Evolutionary conservation across 2,888 invertebrate genomes (phyloP).

Genomic region (Resseliella maxima): DNA sequence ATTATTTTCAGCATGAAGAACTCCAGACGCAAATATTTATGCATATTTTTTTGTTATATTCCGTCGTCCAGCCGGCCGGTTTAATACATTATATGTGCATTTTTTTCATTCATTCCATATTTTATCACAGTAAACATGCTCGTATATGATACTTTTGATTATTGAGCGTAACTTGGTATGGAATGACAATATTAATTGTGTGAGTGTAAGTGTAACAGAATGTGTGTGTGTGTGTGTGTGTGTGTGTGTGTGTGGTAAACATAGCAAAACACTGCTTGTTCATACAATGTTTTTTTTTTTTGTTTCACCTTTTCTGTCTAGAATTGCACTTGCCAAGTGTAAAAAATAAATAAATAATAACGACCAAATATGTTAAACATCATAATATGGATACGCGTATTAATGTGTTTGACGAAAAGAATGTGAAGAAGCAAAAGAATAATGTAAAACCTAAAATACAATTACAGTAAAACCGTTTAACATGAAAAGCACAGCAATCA

Average conservation of each 20-base stretch:
- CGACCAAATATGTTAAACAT: background rate
- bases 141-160: background rate
- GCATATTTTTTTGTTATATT: constrained; percentile 45
- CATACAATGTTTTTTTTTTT: background rate
- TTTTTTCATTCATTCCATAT: background rate
- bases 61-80: background rate
- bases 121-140: background rate
- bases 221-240: too few relatives aligned
- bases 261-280: too few relatives aligned
- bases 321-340: too few relatives aligned
- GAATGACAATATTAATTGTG: background rate
- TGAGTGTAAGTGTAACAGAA: too few relatives aligned
- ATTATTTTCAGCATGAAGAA: background rate
- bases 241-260: too few relatives aligned
- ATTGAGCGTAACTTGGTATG: constrained; percentile 26
- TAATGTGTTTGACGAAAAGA: background rate
- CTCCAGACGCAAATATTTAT: constrained; percentile 32
- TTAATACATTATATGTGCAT: background rate
- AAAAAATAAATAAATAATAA: background rate
- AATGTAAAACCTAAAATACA: background rate
- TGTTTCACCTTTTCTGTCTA: too few relatives aligned
- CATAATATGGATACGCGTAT: background rate
- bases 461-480: background rate
- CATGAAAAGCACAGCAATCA: background rate
- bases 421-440: background rate